These are phyloP conservation scores for Stichodactyla helianthus DNA, from an alignment of 64 coral and sea anemone species.

Conservation along the genomic window DNA sequence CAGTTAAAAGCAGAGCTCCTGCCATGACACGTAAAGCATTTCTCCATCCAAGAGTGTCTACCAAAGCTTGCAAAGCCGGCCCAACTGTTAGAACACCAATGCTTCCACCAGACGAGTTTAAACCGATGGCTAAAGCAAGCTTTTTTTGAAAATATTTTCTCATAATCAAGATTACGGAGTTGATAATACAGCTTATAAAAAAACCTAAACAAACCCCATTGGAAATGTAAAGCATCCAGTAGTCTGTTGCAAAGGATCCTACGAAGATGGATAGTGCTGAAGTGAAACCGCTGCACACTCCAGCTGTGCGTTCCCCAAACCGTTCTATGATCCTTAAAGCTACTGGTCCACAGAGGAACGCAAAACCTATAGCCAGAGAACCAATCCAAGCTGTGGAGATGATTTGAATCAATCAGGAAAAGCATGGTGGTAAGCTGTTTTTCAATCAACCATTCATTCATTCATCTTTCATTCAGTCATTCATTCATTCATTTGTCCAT, in stretches of 20 bases:
- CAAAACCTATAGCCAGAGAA: conserved; percentile 11
- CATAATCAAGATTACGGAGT: neutral
- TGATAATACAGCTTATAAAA: neutral
- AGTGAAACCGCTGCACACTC: neutral
- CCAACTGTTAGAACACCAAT: conserved; percentile 40
- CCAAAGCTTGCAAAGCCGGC: conserved; percentile 16
- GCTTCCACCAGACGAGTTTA: conserved; percentile 12
- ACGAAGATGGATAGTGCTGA: neutral
- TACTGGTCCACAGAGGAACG: neutral
- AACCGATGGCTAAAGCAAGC: conserved; percentile 15
- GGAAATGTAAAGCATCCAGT: neutral
- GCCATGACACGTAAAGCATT: conserved; percentile 33
- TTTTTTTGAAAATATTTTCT: conserved; percentile 31
- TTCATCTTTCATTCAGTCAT: neutral
- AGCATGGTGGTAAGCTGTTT: neutral
- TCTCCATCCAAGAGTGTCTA: conserved; percentile 41
- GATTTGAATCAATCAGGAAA: neutral
- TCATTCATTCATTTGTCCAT: too few species aligned
- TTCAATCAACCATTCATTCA: neutral
- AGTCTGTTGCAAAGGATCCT: conserved; percentile 25
- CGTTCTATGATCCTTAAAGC: neutral
- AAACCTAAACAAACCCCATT: conserved; percentile 16
- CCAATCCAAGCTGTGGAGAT: conserved; percentile 41
- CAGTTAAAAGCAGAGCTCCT: conserved; percentile 1
- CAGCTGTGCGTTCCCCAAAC: conserved; percentile 25